A percentile compares a stretch with the other conserved stretches of the same genome.
Conservation (phyloP, 2,113 vertebrate genomes). For the Paracanthobrama guichenoti region DNA sequence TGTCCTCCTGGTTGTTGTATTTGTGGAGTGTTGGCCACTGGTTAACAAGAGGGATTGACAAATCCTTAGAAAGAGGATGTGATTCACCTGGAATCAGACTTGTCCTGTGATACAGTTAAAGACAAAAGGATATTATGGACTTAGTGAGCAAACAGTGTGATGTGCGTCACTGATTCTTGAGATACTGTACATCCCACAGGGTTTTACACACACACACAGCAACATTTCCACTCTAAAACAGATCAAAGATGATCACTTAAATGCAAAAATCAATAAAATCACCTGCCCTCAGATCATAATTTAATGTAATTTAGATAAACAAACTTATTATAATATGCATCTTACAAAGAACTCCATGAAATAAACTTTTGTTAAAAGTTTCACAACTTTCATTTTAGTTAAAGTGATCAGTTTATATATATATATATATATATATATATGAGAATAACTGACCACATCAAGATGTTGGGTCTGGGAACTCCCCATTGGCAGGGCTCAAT, state of each 20-base stretch:
- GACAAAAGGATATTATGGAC: not conserved
- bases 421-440: too few relatives aligned
- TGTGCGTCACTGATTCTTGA: not conserved
- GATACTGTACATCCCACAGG: not conserved
- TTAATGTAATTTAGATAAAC: not conserved
- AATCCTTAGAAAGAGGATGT: conserved; percentile 80
- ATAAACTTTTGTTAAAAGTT: not conserved
- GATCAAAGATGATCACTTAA: not conserved
- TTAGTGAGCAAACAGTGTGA: not conserved
- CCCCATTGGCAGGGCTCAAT: too few relatives aligned
- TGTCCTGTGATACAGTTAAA: conserved; percentile 76
- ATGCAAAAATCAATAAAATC: not conserved
- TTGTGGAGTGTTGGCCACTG: conserved; percentile 84
- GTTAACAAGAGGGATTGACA: conserved; percentile 81
- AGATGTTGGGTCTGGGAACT: too few relatives aligned
- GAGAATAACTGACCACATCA: too few relatives aligned
- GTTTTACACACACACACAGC: not conserved
- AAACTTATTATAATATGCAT: not conserved
- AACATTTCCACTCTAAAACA: not conserved
- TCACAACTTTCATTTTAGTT: not conserved
- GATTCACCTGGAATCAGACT: conserved; percentile 87
- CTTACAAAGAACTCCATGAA: not conserved
- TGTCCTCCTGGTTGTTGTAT: conserved; percentile 78
- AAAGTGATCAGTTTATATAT: not conserved
- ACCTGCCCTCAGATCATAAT: not conserved